A percentile compares a stretch with the other conserved stretches of the same genome.
Conservation (phyloP, 1,140 invertebrate species). For the Leptinotarsa defecta region DNA sequence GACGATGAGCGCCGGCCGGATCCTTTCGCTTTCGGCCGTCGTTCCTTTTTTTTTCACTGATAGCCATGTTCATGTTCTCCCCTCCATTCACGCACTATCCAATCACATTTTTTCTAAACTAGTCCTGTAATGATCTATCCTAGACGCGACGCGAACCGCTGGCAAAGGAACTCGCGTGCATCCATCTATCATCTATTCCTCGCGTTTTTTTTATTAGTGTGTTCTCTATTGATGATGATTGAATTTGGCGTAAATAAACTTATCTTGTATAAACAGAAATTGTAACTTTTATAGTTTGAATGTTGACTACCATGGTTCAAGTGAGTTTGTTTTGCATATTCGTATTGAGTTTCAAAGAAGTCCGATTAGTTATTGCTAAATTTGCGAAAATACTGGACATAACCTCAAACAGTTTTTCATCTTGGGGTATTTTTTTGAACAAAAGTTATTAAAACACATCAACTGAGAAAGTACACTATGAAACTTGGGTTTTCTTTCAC, state of each 20-base stretch:
- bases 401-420: background rate
- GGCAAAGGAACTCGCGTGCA: background rate
- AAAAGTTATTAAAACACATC: no score
- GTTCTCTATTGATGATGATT: background rate
- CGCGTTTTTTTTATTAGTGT: slow-evolving; percentile 5
- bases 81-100: slow-evolving; percentile 37
- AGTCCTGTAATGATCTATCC: slow-evolving; percentile 34
- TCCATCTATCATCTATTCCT: slow-evolving; percentile 23
- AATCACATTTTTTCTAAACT: slow-evolving; percentile 33
- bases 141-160: slow-evolving; percentile 35
- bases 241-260: slow-evolving; percentile 23
- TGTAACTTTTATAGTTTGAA: slow-evolving; percentile 25
- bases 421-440: no score
- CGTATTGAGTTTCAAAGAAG: slow-evolving; percentile 10
- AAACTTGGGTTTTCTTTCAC: no score
- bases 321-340: slow-evolving; percentile 37
- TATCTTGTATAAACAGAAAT: slow-evolving; percentile 14
- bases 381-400: slow-evolving; percentile 14
- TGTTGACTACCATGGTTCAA: slow-evolving; percentile 41
- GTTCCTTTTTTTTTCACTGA: slow-evolving; percentile 38
- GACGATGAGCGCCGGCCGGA: slow-evolving; percentile 29
- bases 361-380: slow-evolving; percentile 14
- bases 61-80: slow-evolving; percentile 43
- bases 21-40: slow-evolving; percentile 41
- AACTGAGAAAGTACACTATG: no score